Evolutionary conservation across 2,888 invertebrate genomes (phyloP), one percentile per base, ranked within the genome.

Genomic region (Sinelater perroti): DNA sequence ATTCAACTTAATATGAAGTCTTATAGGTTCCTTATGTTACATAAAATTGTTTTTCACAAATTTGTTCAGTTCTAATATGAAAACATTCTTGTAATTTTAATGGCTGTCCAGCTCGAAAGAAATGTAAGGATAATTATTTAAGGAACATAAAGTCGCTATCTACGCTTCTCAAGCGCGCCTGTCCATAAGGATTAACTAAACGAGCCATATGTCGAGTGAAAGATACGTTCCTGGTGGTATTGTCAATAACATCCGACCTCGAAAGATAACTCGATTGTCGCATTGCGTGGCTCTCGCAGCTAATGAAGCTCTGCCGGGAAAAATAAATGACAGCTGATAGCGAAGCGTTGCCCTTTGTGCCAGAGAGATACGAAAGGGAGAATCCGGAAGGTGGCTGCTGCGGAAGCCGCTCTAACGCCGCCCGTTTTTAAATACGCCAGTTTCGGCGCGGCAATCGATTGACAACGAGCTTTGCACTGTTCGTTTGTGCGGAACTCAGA

Each of bases 251-350:
- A 26, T 21, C 26, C 24, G 36, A 49, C 49, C 49, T 49, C 24
- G 36, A 47, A 49, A 49, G 49, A 36, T 49, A 49, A 49, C 49
- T 11, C 28, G 49, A 49, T 49, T 36, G 49, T 49, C 33, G 13
- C 26, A 17, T 49, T 49, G 49, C 49, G 49, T 49, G 49, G 10
- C 36, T 10, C 24, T 36, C 16, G n/a, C 49, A 10, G 35, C 35
- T 49, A 36, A 49, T 49, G 46, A 46, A 13, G 20, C 13, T 33
- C 20, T 20, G 46, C 7, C 20, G 33, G 33, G 26, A 28, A 30
- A 45, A 45, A 45, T 30, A 45, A 26, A 45, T 42, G 26, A 45
- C 26, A 45, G 30, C 45, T 30, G 42, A 42, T 42, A 42, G 42
- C 21, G 10, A 14, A 14, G 4, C 8, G 11, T n/a, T n/a, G 38